phyloP scores from a whole-genome alignment of 2,113 vertebrate species.

The Pantherophis guttatus region DNA sequence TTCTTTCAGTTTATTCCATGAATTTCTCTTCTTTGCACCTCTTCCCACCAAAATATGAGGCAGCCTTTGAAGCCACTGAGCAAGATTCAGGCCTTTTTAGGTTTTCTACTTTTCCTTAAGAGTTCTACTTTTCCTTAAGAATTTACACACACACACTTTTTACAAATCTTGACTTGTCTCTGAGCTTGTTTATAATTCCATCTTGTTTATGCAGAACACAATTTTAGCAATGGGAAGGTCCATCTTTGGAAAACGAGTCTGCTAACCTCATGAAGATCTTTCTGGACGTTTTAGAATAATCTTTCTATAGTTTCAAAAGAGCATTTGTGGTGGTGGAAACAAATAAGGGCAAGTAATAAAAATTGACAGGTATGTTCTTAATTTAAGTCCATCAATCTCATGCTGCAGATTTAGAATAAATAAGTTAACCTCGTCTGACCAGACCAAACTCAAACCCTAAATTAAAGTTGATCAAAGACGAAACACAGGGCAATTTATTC shows the following conservation, averaged over 20 bases:
- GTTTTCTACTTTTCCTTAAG: neutral
- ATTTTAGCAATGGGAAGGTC: neutral
- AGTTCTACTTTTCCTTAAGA: neutral
- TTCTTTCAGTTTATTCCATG: neutral
- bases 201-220: neutral
- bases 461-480: neutral
- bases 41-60: neutral
- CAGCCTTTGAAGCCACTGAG: neutral
- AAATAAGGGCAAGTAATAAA: neutral
- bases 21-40: neutral
- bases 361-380: neutral
- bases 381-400: neutral
- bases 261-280: neutral
- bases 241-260: neutral
- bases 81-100: neutral
- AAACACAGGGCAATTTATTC: neutral
- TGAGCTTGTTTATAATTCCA: neutral
- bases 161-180: neutral
- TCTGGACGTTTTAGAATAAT: neutral
- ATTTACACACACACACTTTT: neutral
- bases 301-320: neutral
- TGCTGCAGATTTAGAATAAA: neutral
- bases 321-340: neutral
- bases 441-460: neutral
- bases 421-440: neutral